Base-by-base conservation (phyloP, 1,140 invertebrate genomes). In the Parapsyche elsis region DNA sequence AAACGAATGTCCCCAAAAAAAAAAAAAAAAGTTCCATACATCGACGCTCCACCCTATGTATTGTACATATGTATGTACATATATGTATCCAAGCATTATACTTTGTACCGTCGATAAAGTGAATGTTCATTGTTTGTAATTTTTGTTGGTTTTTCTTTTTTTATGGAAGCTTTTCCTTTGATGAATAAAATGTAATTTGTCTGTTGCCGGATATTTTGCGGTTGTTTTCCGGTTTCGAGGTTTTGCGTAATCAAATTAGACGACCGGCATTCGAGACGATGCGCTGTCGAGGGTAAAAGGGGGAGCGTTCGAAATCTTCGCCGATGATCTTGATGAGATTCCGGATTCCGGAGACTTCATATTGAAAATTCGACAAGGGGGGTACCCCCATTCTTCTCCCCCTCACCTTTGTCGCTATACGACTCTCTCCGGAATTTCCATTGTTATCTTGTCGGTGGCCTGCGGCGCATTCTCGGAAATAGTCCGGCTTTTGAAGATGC, bases 251-350 rank as follows among this genome's bases (percentile, higher is more conserved):
- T 53, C 49, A 53, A 53, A 53, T 53, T 53, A 53, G 16, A 53
- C 49, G 16, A 53, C 49, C 49, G 49, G 49, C 12, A 53, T 53
- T 53, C 49, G 2, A 12, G 16, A 53, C 12, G 49, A 2, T 14
- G 49, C 49, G 2, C 49, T n/a, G 49, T 2, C 49, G 49, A 53
- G 16, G 16, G 49, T 16, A 16, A 53, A 53, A 53, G 49, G 49
- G 12, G 45, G 49, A 16, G 49, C 49, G 49, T 10, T 1, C 49
- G 16, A 53, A 53, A 53, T 53, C 49, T 53, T 16, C 12, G 16
- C 49, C 49, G 49, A 53, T 53, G 49, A 53, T 53, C 49, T 53
- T 53, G 49, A 53, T 53, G 49, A 53, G 49, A 53, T 53, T 53
- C 49, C 49, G 49, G 49, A 53, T 53, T 53, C 49, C 49, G 49